Evolutionary conservation across 2,113 vertebrate genomes (phyloP).

Genomic region (Oncorhynchus gorbuscha): DNA sequence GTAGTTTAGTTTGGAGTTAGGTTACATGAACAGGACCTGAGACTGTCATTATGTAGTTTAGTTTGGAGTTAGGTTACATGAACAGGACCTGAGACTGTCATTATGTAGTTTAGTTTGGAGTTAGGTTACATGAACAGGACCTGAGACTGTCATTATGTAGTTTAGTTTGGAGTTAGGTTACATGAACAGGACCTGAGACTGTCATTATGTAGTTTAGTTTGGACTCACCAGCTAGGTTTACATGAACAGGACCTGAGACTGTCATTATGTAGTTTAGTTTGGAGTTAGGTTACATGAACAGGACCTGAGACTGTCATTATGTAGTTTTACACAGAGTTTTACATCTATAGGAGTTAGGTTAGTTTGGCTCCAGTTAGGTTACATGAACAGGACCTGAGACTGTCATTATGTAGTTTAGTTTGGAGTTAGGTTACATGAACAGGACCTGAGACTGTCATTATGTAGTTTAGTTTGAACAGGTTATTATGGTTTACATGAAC

Average conservation of each 20-base stretch:
- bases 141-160: conserved; percentile 43
- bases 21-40: conserved; percentile 37
- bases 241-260: conserved; percentile 39
- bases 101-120: conserved; percentile 37
- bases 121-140: conserved; percentile 15
- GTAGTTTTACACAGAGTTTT: conserved; percentile 51
- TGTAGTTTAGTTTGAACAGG: conserved; percentile 57
- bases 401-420: conserved; percentile 52
- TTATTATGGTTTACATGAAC: not conserved
- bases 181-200: conserved; percentile 39
- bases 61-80: conserved; percentile 28
- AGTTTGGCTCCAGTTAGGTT: conserved; percentile 39
- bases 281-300: not conserved
- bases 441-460: conserved; percentile 46
- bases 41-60: conserved; percentile 47
- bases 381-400: conserved; percentile 41
- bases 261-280: conserved; percentile 50
- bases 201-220: conserved; percentile 50
- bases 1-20: conserved; percentile 44
- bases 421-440: conserved; percentile 16
- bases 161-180: conserved; percentile 24
- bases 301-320: conserved; percentile 42
- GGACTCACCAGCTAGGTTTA: not conserved
- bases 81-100: conserved; percentile 45
- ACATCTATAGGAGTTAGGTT: conserved; percentile 48